Conservation (phyloP, 1,140 invertebrate species). For the Paramacrobiotus metropolitanus region DNA sequence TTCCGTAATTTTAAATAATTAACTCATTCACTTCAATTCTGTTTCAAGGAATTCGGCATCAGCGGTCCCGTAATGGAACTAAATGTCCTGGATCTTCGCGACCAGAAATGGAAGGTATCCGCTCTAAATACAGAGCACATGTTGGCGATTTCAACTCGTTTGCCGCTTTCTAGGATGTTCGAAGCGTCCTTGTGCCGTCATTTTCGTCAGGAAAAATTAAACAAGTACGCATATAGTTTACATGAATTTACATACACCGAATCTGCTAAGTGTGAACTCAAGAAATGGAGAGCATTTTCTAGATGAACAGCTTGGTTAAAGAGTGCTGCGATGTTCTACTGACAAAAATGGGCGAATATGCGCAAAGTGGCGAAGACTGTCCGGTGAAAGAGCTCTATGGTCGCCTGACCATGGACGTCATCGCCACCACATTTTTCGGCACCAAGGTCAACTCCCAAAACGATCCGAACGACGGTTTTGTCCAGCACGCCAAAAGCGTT, state of each 20-base stretch:
- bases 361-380: neutral
- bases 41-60: neutral
- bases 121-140: neutral
- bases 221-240: neutral
- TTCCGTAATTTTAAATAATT: neutral
- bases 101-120: neutral
- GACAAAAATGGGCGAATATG: neutral
- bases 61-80: neutral
- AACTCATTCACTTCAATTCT: neutral
- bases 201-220: neutral
- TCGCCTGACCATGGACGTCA: conserved; percentile 12
- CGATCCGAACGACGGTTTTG: conserved; percentile 12
- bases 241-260: neutral
- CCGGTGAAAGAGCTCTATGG: neutral
- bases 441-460: conserved; percentile 11
- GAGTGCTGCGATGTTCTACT: neutral
- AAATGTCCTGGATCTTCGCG: neutral
- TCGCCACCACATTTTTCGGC: conserved; percentile 12
- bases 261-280: neutral
- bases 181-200: neutral
- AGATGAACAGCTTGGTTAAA: neutral
- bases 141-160: neutral
- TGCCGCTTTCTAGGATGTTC: neutral
- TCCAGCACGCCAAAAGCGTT: neutral
- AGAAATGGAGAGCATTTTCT: neutral